These are phyloP conservation scores for Xiphophorus couchianus DNA, from an alignment of 2,113 vertebrate species.

Conservation along the genomic window DNA sequence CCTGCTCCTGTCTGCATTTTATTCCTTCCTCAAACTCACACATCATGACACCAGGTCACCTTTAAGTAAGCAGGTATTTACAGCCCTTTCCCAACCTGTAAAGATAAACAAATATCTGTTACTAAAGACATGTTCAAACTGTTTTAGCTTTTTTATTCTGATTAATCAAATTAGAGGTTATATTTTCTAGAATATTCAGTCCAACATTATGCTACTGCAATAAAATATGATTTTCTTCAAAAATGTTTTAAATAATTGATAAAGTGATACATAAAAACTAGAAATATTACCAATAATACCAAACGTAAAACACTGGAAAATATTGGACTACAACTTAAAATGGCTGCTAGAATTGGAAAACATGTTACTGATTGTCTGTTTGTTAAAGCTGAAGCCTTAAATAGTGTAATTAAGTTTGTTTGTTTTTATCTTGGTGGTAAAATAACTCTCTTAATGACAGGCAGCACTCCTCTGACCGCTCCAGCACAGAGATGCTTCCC, in stretches of 20 bases:
- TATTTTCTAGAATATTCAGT: not conserved
- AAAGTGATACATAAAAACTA: not conserved
- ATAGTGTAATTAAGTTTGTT: not conserved
- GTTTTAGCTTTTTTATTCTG: too few species aligned
- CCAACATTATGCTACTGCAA: not conserved
- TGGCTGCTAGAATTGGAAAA: not conserved
- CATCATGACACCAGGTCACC: too few species aligned
- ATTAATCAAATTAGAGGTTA: not conserved
- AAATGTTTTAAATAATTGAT: not conserved
- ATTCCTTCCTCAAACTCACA: too few species aligned
- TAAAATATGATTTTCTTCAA: not conserved
- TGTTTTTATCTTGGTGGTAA: not conserved
- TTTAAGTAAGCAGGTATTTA: not conserved
- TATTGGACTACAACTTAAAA: not conserved
- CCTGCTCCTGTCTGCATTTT: too few species aligned
- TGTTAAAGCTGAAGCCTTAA: not conserved
- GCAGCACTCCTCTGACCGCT: slow-evolving; percentile 83
- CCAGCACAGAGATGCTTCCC: slow-evolving; percentile 83
- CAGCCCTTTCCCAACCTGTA: not conserved
- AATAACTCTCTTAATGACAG: slow-evolving; percentile 73
- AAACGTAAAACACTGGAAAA: not conserved
- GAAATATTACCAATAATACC: not conserved
- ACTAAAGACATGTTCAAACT: too few species aligned
- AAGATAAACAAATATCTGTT: not conserved
- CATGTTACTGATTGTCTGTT: not conserved